phyloP scores from a whole-genome alignment of 37 sponge, comb jelly and placozoan species.

The Halisarca cf. caerulea region DNA sequence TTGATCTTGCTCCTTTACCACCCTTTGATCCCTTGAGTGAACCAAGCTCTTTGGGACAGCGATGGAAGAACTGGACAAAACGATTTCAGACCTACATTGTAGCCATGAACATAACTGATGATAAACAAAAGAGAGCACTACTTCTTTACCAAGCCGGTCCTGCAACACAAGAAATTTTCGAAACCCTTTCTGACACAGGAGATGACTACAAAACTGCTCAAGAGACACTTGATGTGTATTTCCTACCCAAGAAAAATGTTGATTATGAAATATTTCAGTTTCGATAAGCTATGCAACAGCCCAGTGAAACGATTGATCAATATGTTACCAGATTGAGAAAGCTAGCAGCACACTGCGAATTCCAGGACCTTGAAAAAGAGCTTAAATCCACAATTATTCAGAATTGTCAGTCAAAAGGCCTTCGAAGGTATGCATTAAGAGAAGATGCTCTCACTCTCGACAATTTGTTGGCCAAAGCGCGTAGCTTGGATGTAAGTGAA shows the following conservation, averaged over 20 bases:
- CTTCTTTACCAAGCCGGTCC: conserved; percentile 37
- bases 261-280: conserved; percentile 52
- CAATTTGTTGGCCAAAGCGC: too few relatives aligned
- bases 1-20: too few relatives aligned
- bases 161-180: conserved; percentile 24
- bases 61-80: too few relatives aligned
- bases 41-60: too few relatives aligned
- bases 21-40: too few relatives aligned
- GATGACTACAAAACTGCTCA: conserved; percentile 35
- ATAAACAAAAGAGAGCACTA: too few relatives aligned
- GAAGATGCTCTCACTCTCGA: too few relatives aligned
- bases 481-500: too few relatives aligned
- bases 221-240: conserved; percentile 24
- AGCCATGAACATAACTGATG: too few relatives aligned
- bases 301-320: conserved; percentile 45
- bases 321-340: conserved; percentile 34
- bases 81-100: too few relatives aligned
- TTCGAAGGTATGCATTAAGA: conserved; percentile 33
- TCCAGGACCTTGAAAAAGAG: conserved; percentile 19
- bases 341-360: conserved; percentile 32
- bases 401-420: conserved; percentile 30
- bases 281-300: conserved; percentile 14
- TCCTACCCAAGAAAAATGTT: conserved; percentile 39
- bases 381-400: conserved; percentile 36
- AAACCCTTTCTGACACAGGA: conserved; percentile 28